These are phyloP conservation scores for Baccha elongata DNA, from an alignment of 2,888 invertebrate species.

Conservation along the genomic window DNA sequence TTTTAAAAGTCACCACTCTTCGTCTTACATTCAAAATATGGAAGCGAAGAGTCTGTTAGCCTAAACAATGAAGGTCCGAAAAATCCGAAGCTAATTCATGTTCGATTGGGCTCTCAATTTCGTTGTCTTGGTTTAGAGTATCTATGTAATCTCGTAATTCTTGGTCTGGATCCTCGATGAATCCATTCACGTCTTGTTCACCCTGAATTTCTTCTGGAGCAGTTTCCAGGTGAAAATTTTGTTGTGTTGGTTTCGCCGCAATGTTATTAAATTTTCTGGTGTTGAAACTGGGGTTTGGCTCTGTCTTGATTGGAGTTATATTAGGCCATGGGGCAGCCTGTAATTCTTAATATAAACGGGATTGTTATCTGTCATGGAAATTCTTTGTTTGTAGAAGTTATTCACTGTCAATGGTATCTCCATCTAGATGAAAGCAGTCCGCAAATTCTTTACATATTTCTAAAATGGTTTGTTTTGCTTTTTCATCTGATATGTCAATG, in stretches of 20 bases:
- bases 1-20: constrained; percentile 64
- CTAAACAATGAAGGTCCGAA: constrained; percentile 15
- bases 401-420: too few relatives aligned
- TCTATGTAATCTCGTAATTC: background rate
- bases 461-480: too few relatives aligned
- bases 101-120: too few relatives aligned
- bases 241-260: background rate
- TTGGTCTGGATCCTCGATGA: too few relatives aligned
- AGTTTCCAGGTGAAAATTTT: background rate
- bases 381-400: background rate
- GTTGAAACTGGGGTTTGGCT: background rate
- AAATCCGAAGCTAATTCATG: background rate
- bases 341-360: too few relatives aligned
- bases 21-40: constrained; percentile 36
- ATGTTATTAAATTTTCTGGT: background rate
- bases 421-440: too few relatives aligned
- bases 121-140: too few relatives aligned
- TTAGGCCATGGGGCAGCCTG: too few relatives aligned
- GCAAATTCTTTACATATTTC: too few relatives aligned
- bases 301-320: background rate
- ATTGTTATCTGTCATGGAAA: background rate
- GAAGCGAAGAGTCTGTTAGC: constrained; percentile 12
- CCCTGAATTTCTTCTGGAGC: background rate
- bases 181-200: background rate
- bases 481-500: too few relatives aligned